Conservation (phyloP, 2,888 invertebrate genomes). For the Marasmarcha lunaedactyla region DNA sequence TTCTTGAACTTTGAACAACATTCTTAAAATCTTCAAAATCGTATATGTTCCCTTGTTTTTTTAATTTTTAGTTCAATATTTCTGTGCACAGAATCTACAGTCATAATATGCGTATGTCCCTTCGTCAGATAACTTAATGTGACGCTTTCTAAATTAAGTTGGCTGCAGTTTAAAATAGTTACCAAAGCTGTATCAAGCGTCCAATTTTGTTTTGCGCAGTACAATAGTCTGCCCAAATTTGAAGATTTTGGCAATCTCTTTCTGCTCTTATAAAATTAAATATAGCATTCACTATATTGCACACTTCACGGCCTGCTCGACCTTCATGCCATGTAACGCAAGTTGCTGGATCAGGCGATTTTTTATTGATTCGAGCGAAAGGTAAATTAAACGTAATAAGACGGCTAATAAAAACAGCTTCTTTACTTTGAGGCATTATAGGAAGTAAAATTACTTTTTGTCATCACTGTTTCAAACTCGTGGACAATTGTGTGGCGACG, state of each 20-base stretch:
- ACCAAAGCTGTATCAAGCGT: conserved; percentile 8
- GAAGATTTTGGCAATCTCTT: conserved; percentile 8
- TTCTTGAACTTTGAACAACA: conserved; percentile 12
- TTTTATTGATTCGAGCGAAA: conserved; percentile 11
- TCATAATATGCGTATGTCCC: conserved; percentile 15
- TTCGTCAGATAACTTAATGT: conserved; percentile 12
- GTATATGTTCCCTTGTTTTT: conserved; percentile 8
- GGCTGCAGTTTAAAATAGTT: conserved; percentile 6
- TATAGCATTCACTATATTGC: conserved; percentile 8
- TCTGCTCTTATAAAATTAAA: conserved; percentile 5
- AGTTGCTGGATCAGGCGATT: conserved; percentile 10
- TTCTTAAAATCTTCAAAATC: conserved; percentile 14
- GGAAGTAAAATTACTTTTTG: conserved; percentile 11
- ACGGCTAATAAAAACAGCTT: conserved; percentile 13
- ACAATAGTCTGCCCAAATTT: conserved; percentile 8
- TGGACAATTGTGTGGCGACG: too few relatives aligned
- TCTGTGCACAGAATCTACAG: conserved; percentile 12
- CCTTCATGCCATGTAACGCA: conserved; percentile 11
- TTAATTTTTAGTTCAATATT: conserved; percentile 15
- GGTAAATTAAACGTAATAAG: conserved; percentile 14
- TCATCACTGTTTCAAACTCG: too few relatives aligned
- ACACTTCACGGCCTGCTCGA: conserved; percentile 6
- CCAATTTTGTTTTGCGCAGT: conserved; percentile 7
- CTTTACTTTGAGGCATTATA: conserved; percentile 13
- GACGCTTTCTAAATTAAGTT: conserved; percentile 9